Evolutionary conservation across 2,113 vertebrate species (phyloP).

Genomic region (Sebastes fasciatus): DNA sequence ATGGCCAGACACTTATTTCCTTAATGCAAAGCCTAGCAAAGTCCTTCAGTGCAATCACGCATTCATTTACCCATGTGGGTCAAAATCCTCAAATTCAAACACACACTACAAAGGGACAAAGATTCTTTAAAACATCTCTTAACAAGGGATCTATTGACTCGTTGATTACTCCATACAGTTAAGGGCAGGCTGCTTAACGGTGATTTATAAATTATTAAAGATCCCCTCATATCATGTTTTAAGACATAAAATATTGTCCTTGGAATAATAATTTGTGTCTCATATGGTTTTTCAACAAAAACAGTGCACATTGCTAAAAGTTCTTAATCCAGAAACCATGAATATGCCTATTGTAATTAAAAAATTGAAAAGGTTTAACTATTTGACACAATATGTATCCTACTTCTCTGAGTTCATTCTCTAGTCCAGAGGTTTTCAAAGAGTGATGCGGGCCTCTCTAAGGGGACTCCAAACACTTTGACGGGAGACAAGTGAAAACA

Average conservation of each 20-base stretch:
- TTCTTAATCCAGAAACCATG: background rate
- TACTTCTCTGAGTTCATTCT: background rate
- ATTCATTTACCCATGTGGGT: conserved; percentile 1
- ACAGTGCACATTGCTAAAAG: background rate
- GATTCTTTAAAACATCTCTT: background rate
- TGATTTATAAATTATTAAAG: background rate
- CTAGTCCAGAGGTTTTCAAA: no score
- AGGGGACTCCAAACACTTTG: no score
- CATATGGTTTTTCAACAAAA: background rate
- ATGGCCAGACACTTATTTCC: conserved; percentile 5
- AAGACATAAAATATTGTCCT: background rate
- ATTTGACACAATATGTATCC: background rate
- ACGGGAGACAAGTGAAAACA: no score
- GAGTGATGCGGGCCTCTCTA: no score
- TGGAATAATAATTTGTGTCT: background rate
- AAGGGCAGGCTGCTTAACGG: background rate
- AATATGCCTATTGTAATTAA: background rate
- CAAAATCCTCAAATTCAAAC: conserved; percentile 22
- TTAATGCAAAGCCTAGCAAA: conserved; percentile 20
- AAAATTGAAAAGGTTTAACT: background rate
- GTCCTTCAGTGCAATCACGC: background rate
- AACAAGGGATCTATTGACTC: background rate
- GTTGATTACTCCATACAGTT: background rate
- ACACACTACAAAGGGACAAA: background rate
- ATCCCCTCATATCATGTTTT: background rate